Evolutionary conservation across 2,888 invertebrate genomes (phyloP).

Genomic region (Notodonta dromedarius): DNA sequence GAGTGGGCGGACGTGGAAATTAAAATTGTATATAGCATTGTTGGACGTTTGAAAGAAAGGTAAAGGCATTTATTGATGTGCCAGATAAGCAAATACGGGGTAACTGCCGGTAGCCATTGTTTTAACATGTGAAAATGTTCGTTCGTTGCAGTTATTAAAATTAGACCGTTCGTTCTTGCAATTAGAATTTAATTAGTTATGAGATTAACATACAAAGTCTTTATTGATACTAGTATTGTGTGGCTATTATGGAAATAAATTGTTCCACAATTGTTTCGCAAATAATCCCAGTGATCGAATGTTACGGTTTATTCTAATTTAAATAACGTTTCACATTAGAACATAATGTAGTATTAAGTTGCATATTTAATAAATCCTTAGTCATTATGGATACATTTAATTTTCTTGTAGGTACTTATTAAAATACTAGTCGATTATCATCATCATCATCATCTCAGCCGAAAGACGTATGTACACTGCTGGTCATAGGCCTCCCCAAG

Average conservation of each 20-base stretch:
- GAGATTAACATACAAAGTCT: conserved; percentile 33
- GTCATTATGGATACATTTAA: no score
- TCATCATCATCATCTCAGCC: no score
- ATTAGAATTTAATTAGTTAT: conserved; percentile 71
- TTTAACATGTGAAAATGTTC: conserved; percentile 76
- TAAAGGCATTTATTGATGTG: conserved; percentile 76
- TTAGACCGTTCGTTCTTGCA: conserved; percentile 65
- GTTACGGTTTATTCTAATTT: background rate
- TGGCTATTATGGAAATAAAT: background rate
- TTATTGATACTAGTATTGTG: conserved; percentile 5
- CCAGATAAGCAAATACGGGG: conserved; percentile 66
- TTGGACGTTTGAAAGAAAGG: conserved; percentile 70
- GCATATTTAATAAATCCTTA: no score
- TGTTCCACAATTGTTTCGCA: background rate
- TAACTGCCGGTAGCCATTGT: conserved; percentile 80
- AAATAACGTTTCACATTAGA: no score
- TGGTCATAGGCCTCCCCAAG: no score
- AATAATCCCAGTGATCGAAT: background rate
- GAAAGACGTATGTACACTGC: no score
- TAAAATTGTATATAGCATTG: conserved; percentile 72
- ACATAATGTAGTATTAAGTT: no score
- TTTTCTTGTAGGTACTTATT: no score
- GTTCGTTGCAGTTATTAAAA: conserved; percentile 65
- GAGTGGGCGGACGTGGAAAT: conserved; percentile 59
- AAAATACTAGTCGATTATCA: no score